Conservation (phyloP, 2,888 invertebrate species). For the Drosophila bunnanda region DNA sequence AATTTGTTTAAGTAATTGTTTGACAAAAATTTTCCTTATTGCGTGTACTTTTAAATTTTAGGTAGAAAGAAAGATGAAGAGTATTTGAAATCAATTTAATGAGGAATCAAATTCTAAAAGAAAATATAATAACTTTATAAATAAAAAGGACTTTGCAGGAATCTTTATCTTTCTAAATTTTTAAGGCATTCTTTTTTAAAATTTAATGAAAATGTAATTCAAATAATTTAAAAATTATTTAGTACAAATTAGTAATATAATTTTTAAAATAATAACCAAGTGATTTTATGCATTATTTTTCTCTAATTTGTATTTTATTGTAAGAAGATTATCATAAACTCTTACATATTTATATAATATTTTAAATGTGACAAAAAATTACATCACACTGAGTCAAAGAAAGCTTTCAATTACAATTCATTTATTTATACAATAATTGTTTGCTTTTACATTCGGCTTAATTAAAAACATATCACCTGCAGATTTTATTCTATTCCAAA, state of each 20-base stretch:
- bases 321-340: background rate
- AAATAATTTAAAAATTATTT: background rate
- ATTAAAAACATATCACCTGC: background rate
- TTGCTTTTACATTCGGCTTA: too few species aligned
- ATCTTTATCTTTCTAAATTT: background rate
- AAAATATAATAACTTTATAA: background rate
- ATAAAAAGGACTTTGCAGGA: background rate
- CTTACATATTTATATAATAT: background rate
- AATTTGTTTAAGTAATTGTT: background rate
- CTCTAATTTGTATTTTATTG: background rate
- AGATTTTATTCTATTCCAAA: background rate
- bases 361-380: background rate
- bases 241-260: background rate
- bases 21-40: background rate
- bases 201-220: background rate
- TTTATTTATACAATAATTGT: background rate
- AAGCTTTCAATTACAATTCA: background rate
- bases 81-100: background rate
- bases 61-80: too few species aligned
- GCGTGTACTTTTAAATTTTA: background rate
- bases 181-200: too few species aligned
- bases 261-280: background rate
- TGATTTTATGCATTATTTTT: background rate
- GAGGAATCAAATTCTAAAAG: background rate
- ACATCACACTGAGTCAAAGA: background rate